Evolutionary conservation across 2,113 vertebrate genomes (phyloP), one percentile per base, ranked within the genome.

Genomic region (Siniperca chuatsi): DNA sequence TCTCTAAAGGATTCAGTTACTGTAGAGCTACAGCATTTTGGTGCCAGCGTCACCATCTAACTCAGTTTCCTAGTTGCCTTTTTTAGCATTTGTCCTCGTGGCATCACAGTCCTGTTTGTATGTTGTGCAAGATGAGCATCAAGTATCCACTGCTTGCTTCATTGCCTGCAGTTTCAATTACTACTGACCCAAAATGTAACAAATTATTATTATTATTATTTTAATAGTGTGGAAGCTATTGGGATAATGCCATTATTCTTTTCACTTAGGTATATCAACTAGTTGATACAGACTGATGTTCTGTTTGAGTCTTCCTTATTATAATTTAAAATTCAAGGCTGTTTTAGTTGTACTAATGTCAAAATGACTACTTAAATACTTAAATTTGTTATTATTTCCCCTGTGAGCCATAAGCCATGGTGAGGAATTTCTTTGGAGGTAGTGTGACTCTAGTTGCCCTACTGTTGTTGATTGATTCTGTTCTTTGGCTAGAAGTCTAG

Each of bases 51-150:
- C 75, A 57, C 62, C 79, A 8, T 87, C 68, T 78, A 67, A 74
- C 86, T 90, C 86, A 78, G 81, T 86, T 86, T 92, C 87, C 81
- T 83, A 66, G 87, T 89, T 89, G 89, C 89, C 91, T 89, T 92
- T 81, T 89, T 86, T 78, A 84, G 64, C 81, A 23, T 86, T 79
- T 82, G 78, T 88, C 75, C 78, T 75, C 37, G 40, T 81, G 81
- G 80, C 83, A 68, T 86, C 84, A 81, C 60, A 54, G 3, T 80
- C 57, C 48, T 66, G 40, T 87, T 40, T 72, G 64, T 78, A 35
- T 33, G 6, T 74, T 68, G 65, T 79, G 65, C 50, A 67, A 50
- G 75, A 78, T 18, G 13, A 44, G 71, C 81, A 54, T 69, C 40
- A 15, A 65, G 65, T 78, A 16, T 67, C 61, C 55, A 23, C 61